phyloP scores from a whole-genome alignment of 2,113 vertebrate genomes.

The Equus quagga region DNA sequence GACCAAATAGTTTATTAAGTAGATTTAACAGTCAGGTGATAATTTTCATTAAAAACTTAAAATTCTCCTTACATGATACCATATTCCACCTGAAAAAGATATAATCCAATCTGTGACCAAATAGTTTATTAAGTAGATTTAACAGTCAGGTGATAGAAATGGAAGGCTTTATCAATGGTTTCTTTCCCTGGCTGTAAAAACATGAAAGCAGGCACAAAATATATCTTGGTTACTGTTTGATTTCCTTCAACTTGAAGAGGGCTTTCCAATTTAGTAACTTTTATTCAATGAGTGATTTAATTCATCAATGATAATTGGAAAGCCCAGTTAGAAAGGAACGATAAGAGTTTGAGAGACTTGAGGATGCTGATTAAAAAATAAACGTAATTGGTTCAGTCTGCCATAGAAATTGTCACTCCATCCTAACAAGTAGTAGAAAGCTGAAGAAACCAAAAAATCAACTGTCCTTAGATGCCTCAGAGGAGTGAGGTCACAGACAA shows the following conservation, averaged over 20 bases:
- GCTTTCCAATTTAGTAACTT: neutral
- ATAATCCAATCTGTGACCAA: neutral
- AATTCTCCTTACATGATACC: neutral
- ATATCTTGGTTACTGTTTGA: neutral
- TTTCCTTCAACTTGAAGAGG: neutral
- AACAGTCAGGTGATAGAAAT: neutral
- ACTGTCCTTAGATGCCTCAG: neutral
- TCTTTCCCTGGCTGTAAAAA: neutral
- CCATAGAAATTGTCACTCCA: neutral
- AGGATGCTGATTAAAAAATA: neutral
- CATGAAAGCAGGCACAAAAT: neutral
- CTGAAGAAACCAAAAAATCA: neutral
- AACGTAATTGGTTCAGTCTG: neutral
- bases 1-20: neutral
- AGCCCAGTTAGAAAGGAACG: neutral
- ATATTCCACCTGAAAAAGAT: neutral
- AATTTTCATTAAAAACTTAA: slow-evolving; percentile 32
- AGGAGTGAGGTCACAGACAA: neutral
- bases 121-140: neutral
- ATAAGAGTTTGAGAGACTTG: neutral
- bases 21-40: neutral
- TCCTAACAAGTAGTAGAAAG: neutral
- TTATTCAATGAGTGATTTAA: neutral
- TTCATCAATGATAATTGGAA: neutral
- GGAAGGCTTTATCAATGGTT: neutral